These are phyloP conservation scores for Oncopeltus fasciatus DNA, from an alignment of 1,140 invertebrate species.

Conservation along the genomic window DNA sequence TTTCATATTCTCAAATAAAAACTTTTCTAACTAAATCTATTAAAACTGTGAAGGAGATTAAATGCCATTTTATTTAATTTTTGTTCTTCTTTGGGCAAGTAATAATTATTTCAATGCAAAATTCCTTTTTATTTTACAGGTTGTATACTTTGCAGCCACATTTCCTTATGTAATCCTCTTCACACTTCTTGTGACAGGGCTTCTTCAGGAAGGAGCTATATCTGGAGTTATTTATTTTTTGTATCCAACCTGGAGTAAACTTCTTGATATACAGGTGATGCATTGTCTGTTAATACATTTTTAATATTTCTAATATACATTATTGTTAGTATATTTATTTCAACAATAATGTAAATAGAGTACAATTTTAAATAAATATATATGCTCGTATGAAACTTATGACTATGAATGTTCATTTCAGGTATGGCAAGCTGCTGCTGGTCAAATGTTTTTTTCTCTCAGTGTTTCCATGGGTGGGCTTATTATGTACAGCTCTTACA, in stretches of 20 bases:
- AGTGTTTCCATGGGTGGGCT: constrained; percentile 63
- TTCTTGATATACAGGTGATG: constrained; percentile 46
- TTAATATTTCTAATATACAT: neutral
- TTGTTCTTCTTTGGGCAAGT: no score
- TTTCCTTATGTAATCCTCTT: constrained; percentile 78
- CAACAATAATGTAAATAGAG: no score
- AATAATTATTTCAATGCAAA: no score
- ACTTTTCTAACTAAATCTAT: no score
- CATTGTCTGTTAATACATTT: constrained; percentile 9
- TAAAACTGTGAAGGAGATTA: no score
- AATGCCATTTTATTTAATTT: no score
- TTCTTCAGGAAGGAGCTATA: constrained; percentile 56
- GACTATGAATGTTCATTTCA: no score
- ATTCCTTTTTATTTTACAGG: constrained; percentile 12
- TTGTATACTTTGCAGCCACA: constrained; percentile 65
- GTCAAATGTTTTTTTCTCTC: constrained; percentile 73
- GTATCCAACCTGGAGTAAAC: constrained; percentile 48
- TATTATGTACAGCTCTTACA: constrained; percentile 70
- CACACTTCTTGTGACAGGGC: constrained; percentile 53
- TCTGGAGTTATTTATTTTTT: constrained; percentile 65
- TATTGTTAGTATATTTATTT: no score
- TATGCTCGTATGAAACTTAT: no score
- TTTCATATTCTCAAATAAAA: no score
- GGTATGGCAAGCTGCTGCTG: constrained; percentile 73
- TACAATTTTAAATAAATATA: no score